A percentile compares a stretch with the other conserved stretches of the same genome.
Evolutionary conservation across 2,888 invertebrate genomes (phyloP).

Genomic region (Limnephilus marmoratus): DNA sequence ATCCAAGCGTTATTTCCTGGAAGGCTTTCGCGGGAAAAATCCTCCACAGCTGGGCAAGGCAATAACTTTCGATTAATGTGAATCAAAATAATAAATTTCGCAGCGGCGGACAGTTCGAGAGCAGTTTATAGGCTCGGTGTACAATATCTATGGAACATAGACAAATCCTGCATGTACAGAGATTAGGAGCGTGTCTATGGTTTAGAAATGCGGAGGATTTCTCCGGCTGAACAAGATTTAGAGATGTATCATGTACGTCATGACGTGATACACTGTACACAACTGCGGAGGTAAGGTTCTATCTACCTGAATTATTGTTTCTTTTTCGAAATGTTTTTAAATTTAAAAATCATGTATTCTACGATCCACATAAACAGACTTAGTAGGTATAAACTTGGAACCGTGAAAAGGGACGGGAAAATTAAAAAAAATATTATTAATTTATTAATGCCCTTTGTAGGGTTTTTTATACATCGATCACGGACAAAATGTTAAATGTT

Average conservation of each 20-base stretch:
- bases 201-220: conserved; percentile 1
- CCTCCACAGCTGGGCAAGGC: conserved; percentile 30
- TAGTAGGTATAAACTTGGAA: too few relatives aligned
- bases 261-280: background rate
- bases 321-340: background rate
- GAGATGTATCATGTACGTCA: background rate
- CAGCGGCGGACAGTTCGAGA: conserved; percentile 52
- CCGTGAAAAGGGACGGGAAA: too few relatives aligned
- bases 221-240: background rate
- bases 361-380: too few relatives aligned
- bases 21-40: conserved; percentile 38
- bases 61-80: conserved; percentile 59
- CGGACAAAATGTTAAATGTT: too few relatives aligned
- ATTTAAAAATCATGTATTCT: too few relatives aligned
- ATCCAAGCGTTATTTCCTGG: background rate
- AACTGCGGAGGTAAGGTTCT: background rate
- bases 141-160: conserved; percentile 23
- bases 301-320: background rate
- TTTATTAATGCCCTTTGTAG: too few relatives aligned
- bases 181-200: conserved; percentile 54
- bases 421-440: too few relatives aligned
- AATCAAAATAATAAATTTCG: conserved; percentile 58
- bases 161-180: conserved; percentile 47
- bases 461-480: too few relatives aligned
- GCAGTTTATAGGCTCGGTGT: conserved; percentile 40